A percentile compares a stretch with the other conserved stretches of the same genome.
Conservation (phyloP, 2,113 vertebrate genomes). For the Helogale parvula region DNA sequence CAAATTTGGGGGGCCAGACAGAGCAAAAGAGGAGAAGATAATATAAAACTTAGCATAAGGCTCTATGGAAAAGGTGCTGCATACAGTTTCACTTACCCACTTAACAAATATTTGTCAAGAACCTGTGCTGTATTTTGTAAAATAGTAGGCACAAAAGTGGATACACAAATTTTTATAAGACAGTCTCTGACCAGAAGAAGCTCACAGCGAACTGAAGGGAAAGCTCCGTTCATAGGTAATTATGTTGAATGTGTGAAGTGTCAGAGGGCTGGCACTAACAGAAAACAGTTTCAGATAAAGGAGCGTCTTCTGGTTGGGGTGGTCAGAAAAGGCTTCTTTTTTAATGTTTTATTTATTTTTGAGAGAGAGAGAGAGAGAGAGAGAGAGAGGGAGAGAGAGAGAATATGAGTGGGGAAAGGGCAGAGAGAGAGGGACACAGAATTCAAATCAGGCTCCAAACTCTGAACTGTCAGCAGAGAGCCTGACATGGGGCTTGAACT, state of each 20-base stretch:
- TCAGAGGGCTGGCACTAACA: background rate
- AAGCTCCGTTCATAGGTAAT: background rate
- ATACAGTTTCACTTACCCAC: background rate
- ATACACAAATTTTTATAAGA: background rate
- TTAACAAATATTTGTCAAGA: background rate
- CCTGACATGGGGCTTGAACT: too few species aligned
- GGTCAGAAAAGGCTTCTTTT: background rate
- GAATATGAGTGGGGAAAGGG: too few species aligned
- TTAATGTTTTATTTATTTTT: too few species aligned
- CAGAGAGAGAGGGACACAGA: too few species aligned
- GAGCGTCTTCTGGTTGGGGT: background rate
- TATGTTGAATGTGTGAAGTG: background rate
- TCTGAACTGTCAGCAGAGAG: too few species aligned
- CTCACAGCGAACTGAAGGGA: background rate
- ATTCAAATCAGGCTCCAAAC: too few species aligned
- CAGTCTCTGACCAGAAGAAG: background rate
- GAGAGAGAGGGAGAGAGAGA: too few species aligned
- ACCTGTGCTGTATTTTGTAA: background rate
- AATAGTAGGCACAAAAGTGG: background rate
- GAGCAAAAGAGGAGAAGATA: background rate
- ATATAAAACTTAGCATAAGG: background rate
- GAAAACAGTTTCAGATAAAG: background rate
- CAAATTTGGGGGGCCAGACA: background rate
- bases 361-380: too few species aligned
- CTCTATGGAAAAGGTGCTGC: rapidly evolving